Conservation (phyloP, 2,113 vertebrate species). For the Aix galericulata region DNA sequence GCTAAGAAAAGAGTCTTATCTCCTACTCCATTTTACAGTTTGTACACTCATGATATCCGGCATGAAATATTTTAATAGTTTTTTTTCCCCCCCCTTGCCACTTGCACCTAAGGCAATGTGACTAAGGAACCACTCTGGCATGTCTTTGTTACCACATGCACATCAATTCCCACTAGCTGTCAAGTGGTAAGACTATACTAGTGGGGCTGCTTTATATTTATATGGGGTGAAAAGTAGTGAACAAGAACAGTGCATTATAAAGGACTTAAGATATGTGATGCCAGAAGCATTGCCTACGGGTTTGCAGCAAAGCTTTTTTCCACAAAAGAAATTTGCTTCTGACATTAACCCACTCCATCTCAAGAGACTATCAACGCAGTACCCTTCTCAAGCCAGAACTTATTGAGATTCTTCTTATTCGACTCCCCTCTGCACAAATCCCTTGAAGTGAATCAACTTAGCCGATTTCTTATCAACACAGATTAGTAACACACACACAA, state of each 20-base stretch:
- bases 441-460: neutral
- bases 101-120: neutral
- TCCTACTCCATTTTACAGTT: neutral
- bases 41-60: neutral
- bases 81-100: neutral
- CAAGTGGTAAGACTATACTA: neutral
- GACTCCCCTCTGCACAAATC: neutral
- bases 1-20: neutral
- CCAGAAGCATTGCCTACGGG: neutral
- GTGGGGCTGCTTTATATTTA: neutral
- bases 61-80: neutral
- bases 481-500: neutral
- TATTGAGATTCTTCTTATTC: neutral
- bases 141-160: neutral
- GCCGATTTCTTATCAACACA: neutral
- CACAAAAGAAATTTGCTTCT: too few species aligned
- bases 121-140: neutral
- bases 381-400: neutral
- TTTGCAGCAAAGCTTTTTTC: neutral
- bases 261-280: neutral
- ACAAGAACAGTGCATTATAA: neutral
- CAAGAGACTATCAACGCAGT: accelerated
- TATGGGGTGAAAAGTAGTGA: neutral
- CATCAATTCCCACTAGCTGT: neutral
- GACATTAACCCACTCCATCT: neutral